Conservation (phyloP, 2,113 vertebrate species). For the Hemiprocne comata region DNA sequence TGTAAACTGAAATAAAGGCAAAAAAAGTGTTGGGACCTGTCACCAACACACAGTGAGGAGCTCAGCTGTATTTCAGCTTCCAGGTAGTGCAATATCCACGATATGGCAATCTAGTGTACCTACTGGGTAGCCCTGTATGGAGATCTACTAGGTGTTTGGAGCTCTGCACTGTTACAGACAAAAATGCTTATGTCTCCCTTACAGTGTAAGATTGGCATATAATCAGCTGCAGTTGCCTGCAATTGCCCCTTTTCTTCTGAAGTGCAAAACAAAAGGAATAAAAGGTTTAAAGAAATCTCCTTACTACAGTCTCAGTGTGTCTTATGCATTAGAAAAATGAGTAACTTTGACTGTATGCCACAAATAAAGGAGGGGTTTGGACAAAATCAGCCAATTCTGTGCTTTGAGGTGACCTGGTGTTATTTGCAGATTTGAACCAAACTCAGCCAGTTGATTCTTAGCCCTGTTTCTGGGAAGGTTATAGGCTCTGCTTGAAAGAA, state of each 20-base stretch:
- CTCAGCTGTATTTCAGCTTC: background rate
- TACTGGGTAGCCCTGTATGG: background rate
- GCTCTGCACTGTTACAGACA: background rate
- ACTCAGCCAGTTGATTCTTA: background rate
- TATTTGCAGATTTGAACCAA: background rate
- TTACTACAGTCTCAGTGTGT: background rate
- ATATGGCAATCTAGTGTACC: background rate
- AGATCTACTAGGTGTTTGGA: background rate
- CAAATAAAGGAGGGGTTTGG: background rate
- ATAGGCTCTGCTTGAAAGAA: background rate
- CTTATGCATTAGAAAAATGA: background rate
- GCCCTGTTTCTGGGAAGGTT: background rate
- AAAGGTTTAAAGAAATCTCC: background rate
- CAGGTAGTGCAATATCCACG: background rate
- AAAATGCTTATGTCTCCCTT: background rate
- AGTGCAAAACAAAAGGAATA: background rate
- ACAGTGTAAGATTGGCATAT: background rate
- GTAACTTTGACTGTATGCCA: background rate
- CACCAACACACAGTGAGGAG: rapidly evolving
- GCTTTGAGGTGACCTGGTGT: background rate
- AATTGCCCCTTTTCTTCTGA: background rate
- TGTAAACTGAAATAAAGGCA: background rate
- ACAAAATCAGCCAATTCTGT: background rate
- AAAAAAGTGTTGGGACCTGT: rapidly evolving
- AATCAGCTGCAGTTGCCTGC: background rate